Evolutionary conservation across 2,888 invertebrate genomes (phyloP), one percentile per base, ranked within the genome.

Genomic region (Nomada ferruginata): DNA sequence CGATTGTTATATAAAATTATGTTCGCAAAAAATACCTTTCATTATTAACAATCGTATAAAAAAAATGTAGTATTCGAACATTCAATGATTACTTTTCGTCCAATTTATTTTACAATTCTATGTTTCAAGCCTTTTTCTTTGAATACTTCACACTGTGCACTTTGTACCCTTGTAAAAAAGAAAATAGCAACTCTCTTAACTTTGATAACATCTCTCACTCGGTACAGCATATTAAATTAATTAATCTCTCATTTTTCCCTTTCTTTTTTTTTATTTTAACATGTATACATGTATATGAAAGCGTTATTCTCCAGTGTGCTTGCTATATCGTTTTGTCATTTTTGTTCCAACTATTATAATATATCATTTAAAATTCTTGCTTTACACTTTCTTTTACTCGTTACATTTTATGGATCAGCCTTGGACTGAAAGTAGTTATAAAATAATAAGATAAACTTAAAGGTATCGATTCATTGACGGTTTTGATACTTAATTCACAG

Each of bases 1-100:
- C 79, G 72, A 83, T 85, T 47, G 47, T 18, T 65, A 79, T 89
- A 84, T 90, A 91, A 88, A 91, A 89, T 47, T 47, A 90, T 89
- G 83, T 83, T 76, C 82, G 85, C 69, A 77, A 61, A 78, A 78
- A 74, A 74, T 78, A 86, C 47, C 61, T 26, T 65, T 26, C 36
- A 53, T 47, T 60, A 29, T 53, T 64, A n/a, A 47, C 36, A 20
- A 26, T 36, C 64, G 13, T 47, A 53, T 69, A 74, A 70, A 64
- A 77, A 26, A 60, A 82, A 79, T 64, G 70, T 60, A 82, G 53
- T 70, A 11, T 59, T 66, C 50, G 18, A 52, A 64, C 29, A 42
- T 64, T 52, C 52, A 18, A 29, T 18, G 26, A 63, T 66, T 78
- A 81, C 60, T 70, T 61, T 66, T 57, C 26, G 64, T 57, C 70